Base-by-base conservation (phyloP, 2,888 invertebrate genomes). In the Alloscopus bannaensis region DNA sequence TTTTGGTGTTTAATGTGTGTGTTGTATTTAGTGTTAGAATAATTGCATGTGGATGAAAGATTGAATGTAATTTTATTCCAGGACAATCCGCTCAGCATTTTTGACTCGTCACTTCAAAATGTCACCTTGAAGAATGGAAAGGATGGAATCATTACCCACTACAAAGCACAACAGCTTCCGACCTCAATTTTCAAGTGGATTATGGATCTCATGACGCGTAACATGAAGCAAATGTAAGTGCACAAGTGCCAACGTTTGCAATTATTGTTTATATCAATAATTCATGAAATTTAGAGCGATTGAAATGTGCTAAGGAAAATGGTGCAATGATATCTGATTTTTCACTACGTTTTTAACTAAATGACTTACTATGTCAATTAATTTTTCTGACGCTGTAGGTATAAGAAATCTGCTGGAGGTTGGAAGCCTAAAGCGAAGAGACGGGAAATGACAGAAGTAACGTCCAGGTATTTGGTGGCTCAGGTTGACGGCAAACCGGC, bases 351-450 rank as follows among this genome's bases (percentile, higher is more conserved):
- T n/a, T n/a, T n/a, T n/a, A n/a, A n/a, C n/a, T n/a, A n/a, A n/a
- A n/a, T n/a, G n/a, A n/a, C n/a, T n/a, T n/a, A n/a, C n/a, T n/a
- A n/a, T n/a, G n/a, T n/a, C n/a, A n/a, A n/a, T n/a, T n/a, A n/a
- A n/a, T n/a, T 36, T 36, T 36, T 13, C 13, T 36, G 6, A 36
- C 6, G 13, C n/a, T 47, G 18, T n/a, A 92, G 92, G 84, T 92
- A 92, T 88, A 92, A 93, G 86, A 90, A 91, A n/a, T 93, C 94
- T 88, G 92, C 93, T 0, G 94, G 93, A 93, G 94, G 94, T 29
- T 95, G 95, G 95, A 92, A 92, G 87, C 92, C 91, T 79, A 90
- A 91, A n/a, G 91, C 91, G 62, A 95, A 95, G 88, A 88, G 89
- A 20, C 92, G 92, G 80, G 94, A 95, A 88, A 91, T 95, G 91